Evolutionary conservation across 2,113 vertebrate genomes (phyloP).

Genomic region (Coturnix japonica): DNA sequence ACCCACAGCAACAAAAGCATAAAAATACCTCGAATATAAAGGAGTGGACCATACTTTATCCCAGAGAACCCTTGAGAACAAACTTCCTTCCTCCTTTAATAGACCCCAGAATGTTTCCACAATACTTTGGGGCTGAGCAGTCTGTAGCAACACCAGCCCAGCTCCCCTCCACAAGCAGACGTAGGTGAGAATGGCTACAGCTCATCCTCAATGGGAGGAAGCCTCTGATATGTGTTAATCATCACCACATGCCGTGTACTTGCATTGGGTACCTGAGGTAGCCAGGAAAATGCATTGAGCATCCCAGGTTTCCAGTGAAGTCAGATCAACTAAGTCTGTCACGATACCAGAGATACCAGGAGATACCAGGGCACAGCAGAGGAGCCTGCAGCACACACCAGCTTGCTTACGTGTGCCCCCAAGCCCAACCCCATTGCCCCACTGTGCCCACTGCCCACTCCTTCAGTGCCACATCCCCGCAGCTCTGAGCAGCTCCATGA

Average conservation of each 20-base stretch:
- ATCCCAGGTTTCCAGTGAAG: not conserved
- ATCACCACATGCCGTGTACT: not conserved
- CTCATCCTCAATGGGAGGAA: rapidly evolving
- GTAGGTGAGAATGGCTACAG: not conserved
- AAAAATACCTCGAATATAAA: rapidly evolving
- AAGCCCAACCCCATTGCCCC: too few species aligned
- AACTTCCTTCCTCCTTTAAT: too few species aligned
- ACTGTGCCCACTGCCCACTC: too few species aligned
- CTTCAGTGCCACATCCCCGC: too few species aligned
- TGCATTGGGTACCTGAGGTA: not conserved
- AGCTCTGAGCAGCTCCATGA: too few species aligned
- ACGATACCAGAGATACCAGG: too few species aligned
- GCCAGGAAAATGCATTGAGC: not conserved
- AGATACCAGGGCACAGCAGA: not conserved
- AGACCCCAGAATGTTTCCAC: rapidly evolving
- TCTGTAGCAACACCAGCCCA: rapidly evolving
- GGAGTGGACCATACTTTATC: not conserved
- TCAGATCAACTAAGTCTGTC: not conserved
- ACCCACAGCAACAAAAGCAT: not conserved
- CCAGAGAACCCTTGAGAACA: not conserved
- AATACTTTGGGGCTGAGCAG: not conserved
- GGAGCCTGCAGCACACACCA: not conserved
- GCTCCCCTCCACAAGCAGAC: not conserved
- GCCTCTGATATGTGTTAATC: not conserved
- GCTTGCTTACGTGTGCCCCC: not conserved